Conservation (phyloP, 2,113 vertebrate genomes). For the Naja naja region DNA sequence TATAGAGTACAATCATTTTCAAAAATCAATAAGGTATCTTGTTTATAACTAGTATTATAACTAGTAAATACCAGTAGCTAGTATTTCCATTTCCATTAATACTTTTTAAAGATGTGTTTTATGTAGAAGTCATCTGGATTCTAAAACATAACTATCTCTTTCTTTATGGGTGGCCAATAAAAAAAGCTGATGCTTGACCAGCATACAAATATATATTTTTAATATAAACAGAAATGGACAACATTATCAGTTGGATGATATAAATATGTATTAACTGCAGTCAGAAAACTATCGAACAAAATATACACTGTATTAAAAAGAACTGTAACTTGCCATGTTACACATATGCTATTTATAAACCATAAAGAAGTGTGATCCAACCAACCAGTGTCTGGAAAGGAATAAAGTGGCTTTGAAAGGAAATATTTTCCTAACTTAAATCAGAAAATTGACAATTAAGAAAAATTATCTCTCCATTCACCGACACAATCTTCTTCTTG, state of each 20-base stretch:
- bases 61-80: too few species aligned
- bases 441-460: background rate
- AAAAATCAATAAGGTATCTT: background rate
- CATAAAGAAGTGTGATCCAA: background rate
- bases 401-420: background rate
- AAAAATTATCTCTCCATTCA: background rate
- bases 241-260: background rate
- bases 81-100: background rate
- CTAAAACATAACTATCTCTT: background rate
- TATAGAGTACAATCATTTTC: background rate
- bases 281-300: background rate
- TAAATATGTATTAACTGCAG: background rate
- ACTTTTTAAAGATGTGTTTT: background rate
- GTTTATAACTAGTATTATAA: background rate
- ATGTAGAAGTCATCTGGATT: background rate
- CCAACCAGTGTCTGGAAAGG: background rate
- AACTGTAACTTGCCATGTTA: background rate
- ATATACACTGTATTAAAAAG: background rate
- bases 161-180: background rate
- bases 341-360: background rate
- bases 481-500: too few species aligned
- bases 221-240: background rate
- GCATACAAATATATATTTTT: background rate
- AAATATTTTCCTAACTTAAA: background rate
- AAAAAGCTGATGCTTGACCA: background rate